A percentile compares a stretch with the other conserved stretches of the same genome.
phyloP scores from a whole-genome alignment of 2,113 vertebrate genomes.

The Recurvirostra avosetta region DNA sequence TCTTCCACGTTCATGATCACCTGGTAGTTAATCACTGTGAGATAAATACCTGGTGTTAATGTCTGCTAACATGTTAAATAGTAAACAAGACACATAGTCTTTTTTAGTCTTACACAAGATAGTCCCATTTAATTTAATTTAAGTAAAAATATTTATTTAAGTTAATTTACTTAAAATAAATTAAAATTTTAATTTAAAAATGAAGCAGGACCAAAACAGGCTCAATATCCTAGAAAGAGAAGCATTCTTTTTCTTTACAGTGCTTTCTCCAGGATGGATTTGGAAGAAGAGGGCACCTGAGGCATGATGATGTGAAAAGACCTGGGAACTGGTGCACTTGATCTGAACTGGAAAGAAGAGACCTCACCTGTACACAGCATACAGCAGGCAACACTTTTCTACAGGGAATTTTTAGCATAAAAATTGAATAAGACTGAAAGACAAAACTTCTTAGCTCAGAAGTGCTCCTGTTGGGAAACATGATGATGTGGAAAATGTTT shows the following conservation, averaged over 20 bases:
- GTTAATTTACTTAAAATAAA: not conserved
- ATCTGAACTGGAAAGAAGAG: not conserved
- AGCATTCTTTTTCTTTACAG: not conserved
- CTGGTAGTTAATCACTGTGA: not conserved
- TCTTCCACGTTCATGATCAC: not conserved
- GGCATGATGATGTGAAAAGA: not conserved
- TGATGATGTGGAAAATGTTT: conserved; percentile 15
- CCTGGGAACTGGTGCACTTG: not conserved
- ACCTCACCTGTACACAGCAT: not conserved
- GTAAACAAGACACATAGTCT: not conserved
- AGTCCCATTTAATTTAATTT: not conserved
- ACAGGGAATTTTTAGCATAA: not conserved
- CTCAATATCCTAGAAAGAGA: not conserved
- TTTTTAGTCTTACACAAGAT: not conserved
- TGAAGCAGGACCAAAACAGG: not conserved
- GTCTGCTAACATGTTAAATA: not conserved
- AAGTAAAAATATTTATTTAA: not conserved
- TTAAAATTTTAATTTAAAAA: not conserved
- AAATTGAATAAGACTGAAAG: not conserved
- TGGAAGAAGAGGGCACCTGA: not conserved
- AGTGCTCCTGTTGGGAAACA: conserved; percentile 8
- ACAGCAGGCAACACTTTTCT: not conserved
- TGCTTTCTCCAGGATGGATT: not conserved
- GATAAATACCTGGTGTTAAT: not conserved
- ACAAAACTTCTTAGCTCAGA: not conserved